Evolutionary conservation across 2,888 invertebrate genomes (phyloP), one percentile per base, ranked within the genome.

Genomic region (Desoria tigrina): DNA sequence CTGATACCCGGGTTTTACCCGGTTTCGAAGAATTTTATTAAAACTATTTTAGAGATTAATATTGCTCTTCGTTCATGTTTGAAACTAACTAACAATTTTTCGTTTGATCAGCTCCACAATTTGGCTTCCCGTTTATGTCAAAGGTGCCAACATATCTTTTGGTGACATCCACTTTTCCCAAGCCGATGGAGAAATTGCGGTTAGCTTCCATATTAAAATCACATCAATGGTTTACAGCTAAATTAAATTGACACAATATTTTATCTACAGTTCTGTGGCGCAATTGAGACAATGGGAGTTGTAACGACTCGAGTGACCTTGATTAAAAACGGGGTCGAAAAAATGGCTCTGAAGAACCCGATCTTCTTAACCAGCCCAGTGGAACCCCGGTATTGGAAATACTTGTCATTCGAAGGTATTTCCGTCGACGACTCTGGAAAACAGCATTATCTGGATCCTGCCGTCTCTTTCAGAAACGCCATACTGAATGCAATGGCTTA

Each of bases 121-220:
- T 21, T 73, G 73, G 73, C 55, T 71, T 23, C 73, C 73, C 1
- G 73, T 73, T 26, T 73, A 68, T 37, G 73, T 73, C 11, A 51
- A 55, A 1, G 73, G 73, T 49, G 73, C 68, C n/a, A 71, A 73
- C 50, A 27, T 73, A 1, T 63, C 63, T 42, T 42, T 73, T 18
- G 73, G 73, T 4, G 73, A 73, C 39, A 69, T 73, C 58, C 73
- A 73, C 32, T 73, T 71, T 45, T 67, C 65, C 3, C 69, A 73
- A 50, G 73, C 71, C 14, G 73, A 73, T 58, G 73, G 73, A 23
- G 73, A 71, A 63, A 66, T 73, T 59, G 54, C 67, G 1, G 71
- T 71, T 60, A 63, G 61, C 21, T 3, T 9, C 9, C 18, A 21
- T 16, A 39, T 42, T 57, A 39, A 11, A 11, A 39, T 39, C 16